Evolutionary conservation across 2,888 invertebrate species (phyloP).

Genomic region (Allygus modestus): DNA sequence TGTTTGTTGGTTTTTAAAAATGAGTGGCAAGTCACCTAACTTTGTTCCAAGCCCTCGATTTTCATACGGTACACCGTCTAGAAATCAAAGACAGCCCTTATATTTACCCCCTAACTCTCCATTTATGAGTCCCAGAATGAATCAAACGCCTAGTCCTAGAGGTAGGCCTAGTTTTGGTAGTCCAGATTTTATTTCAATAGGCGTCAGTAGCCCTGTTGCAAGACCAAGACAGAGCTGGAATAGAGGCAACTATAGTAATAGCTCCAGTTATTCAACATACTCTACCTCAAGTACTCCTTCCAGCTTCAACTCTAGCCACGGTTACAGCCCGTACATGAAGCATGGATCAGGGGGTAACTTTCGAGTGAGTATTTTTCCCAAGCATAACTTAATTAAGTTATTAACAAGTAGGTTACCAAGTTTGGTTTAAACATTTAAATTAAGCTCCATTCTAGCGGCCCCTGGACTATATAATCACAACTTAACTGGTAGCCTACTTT

Average conservation of each 20-base stretch:
- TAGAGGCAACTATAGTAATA: conserved; percentile 11
- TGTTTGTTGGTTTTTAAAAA: too few relatives aligned
- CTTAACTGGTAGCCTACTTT: too few relatives aligned
- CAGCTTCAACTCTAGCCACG: conserved; percentile 11
- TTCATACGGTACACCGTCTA: background rate
- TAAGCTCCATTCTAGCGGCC: too few relatives aligned
- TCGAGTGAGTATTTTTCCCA: conserved; percentile 15
- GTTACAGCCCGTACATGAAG: background rate
- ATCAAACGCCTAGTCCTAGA: conserved; percentile 6
- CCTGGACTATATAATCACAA: too few relatives aligned
- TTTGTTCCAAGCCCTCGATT: background rate
- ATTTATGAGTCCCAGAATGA: conserved; percentile 8
- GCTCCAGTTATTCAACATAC: background rate
- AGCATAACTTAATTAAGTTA: too few relatives aligned
- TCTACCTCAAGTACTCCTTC: conserved; percentile 16
- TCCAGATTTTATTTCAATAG: conserved; percentile 9
- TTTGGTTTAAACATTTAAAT: too few relatives aligned
- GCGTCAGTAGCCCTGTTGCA: background rate
- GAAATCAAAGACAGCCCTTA: conserved; percentile 10
- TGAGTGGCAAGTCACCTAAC: conserved; percentile 14
- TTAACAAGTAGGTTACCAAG: background rate
- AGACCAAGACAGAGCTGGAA: conserved; percentile 13
- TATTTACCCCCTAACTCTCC: conserved; percentile 26
- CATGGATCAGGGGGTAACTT: conserved; percentile 7
- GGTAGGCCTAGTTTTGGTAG: conserved; percentile 4